These are phyloP conservation scores for Drosophila athabasca DNA, from an alignment of 1,140 invertebrate species.

Conservation along the genomic window DNA sequence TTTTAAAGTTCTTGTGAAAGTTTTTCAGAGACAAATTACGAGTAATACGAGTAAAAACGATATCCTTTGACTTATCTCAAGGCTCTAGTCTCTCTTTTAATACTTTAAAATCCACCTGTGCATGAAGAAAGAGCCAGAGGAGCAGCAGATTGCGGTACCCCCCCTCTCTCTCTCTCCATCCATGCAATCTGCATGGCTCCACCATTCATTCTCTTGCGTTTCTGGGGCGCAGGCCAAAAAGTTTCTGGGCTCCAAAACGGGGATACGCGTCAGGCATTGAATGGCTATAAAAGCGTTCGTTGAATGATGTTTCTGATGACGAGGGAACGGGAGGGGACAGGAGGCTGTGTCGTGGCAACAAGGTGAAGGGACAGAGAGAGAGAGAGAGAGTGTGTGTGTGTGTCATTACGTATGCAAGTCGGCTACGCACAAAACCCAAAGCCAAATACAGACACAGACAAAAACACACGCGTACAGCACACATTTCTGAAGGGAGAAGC, in stretches of 20 bases:
- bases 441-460: constrained; percentile 58
- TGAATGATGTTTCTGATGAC: constrained; percentile 67
- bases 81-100: too few species aligned
- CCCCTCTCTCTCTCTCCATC: background rate
- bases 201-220: constrained; percentile 38
- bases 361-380: constrained; percentile 1
- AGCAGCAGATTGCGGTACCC: too few species aligned
- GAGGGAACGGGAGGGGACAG: constrained; percentile 3
- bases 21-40: too few species aligned
- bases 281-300: constrained; percentile 78
- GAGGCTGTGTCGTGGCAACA: too few species aligned
- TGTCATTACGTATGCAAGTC: constrained; percentile 78
- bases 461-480: constrained; percentile 8
- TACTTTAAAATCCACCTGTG: too few species aligned
- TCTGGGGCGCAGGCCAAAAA: constrained; percentile 47
- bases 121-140: too few species aligned
- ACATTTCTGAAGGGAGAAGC: constrained; percentile 27
- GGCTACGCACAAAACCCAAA: constrained; percentile 61
- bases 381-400: constrained; percentile 10
- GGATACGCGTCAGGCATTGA: constrained; percentile 65
- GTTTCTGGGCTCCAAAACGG: constrained; percentile 62
- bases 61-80: too few species aligned
- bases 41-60: too few species aligned
- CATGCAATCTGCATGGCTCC: constrained; percentile 25
- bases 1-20: too few species aligned